phyloP scores from a whole-genome alignment of 2,113 vertebrate species.

The Cyanoramphus novaezelandiae region DNA sequence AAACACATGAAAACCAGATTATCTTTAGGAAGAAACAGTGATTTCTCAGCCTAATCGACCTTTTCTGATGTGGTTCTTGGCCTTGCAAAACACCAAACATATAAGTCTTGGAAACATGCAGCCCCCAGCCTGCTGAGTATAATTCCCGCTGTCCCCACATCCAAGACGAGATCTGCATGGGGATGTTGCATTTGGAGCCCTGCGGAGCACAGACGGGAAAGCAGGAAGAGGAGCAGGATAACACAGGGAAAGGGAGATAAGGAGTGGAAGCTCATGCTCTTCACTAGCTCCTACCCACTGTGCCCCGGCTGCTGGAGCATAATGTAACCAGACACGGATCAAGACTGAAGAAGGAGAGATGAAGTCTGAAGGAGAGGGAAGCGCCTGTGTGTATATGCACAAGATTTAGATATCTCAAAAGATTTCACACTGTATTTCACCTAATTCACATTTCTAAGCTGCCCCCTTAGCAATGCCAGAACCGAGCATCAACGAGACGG shows the following conservation, averaged over 20 bases:
- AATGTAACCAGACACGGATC: rapidly evolving
- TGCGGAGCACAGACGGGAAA: rapidly evolving
- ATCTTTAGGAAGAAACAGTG: rapidly evolving
- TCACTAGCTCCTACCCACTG: not conserved
- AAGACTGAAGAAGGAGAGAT: not conserved
- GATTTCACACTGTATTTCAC: slow-evolving; percentile 2
- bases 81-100: not conserved
- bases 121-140: not conserved
- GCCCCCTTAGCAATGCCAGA: not conserved
- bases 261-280: rapidly evolving
- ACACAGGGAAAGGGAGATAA: not conserved
- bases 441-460: slow-evolving; percentile 10
- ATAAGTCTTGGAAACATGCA: not conserved
- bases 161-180: not conserved
- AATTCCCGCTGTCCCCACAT: not conserved
- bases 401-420: slow-evolving; percentile 1
- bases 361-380: not conserved
- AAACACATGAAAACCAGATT: not conserved
- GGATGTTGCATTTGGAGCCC: rapidly evolving
- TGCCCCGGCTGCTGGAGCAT: not conserved
- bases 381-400: not conserved
- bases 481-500: not conserved
- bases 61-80: not conserved
- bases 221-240: not conserved
- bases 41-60: rapidly evolving